Percentiles rank a stretch among this genome's conserved stretches.
Evolutionary conservation across 2,888 invertebrate genomes (phyloP).

Genomic region (Schizaphis graminum): DNA sequence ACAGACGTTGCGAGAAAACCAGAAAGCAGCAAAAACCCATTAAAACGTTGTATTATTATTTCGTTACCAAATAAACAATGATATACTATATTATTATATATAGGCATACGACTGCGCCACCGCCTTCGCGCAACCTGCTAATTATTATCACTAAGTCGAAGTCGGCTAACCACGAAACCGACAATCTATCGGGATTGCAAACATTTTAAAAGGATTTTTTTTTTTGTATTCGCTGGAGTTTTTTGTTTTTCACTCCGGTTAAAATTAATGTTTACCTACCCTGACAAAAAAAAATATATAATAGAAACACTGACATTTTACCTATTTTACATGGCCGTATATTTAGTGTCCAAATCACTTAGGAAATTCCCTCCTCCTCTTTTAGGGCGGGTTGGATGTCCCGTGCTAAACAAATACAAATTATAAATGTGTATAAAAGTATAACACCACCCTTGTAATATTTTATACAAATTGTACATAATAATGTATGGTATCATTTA

Average conservation of each 20-base stretch:
- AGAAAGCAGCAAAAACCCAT: slow-evolving; percentile 21
- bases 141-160: not conserved
- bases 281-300: not conserved
- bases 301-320: not conserved
- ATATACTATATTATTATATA: not conserved
- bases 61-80: not conserved
- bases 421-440: not conserved
- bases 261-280: not conserved
- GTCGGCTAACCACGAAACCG: not conserved
- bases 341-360: not conserved
- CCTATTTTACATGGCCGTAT: not conserved
- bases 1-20: slow-evolving; percentile 22
- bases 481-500: not conserved
- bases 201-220: not conserved
- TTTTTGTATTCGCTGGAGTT: not conserved
- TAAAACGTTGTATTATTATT: not conserved
- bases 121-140: not conserved
- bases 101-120: not conserved
- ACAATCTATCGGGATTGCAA: not conserved
- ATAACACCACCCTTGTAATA: not conserved
- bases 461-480: not conserved
- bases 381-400: not conserved
- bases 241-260: not conserved
- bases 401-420: not conserved
- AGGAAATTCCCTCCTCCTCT: not conserved